Conservation (phyloP, 1,140 invertebrate species). For the Orius laevigatus region DNA sequence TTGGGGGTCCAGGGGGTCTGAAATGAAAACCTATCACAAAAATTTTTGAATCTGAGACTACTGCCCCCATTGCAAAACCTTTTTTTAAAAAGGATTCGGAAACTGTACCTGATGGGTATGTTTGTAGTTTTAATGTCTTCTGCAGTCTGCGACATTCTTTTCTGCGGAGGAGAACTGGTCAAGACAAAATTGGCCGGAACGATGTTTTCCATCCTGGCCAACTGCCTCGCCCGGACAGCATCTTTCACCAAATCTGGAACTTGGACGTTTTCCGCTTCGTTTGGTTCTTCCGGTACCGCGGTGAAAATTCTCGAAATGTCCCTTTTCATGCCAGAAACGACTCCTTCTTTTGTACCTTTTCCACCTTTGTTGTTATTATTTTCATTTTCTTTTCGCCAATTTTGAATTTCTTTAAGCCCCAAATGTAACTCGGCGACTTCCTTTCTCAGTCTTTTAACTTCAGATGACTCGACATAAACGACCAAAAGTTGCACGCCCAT, state of each 20-base stretch:
- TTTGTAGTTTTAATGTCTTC: conserved; percentile 12
- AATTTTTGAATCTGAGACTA: too few species aligned
- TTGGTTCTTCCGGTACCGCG: conserved; percentile 45
- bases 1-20: too few species aligned
- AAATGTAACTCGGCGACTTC: conserved; percentile 21
- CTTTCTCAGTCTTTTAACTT: conserved; percentile 36
- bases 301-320: conserved; percentile 62
- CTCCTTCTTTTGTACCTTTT: neutral
- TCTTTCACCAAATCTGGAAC: conserved; percentile 20
- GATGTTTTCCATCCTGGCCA: conserved; percentile 12
- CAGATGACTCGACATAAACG: conserved; percentile 49
- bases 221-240: conserved; percentile 16
- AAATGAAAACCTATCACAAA: too few species aligned
- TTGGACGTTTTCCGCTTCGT: neutral
- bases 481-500: conserved; percentile 56
- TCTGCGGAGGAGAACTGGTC: conserved; percentile 2
- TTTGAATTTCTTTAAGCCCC: conserved; percentile 10
- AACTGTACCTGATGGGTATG: conserved; percentile 14
- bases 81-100: too few species aligned
- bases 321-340: conserved; percentile 41
- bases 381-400: conserved; percentile 10
- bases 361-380: neutral
- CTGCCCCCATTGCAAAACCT: too few species aligned
- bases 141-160: conserved; percentile 5
- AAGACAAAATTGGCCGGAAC: conserved; percentile 12